These are phyloP conservation scores for Podiceps cristatus DNA, from an alignment of 2,113 vertebrate genomes.

Conservation along the genomic window DNA sequence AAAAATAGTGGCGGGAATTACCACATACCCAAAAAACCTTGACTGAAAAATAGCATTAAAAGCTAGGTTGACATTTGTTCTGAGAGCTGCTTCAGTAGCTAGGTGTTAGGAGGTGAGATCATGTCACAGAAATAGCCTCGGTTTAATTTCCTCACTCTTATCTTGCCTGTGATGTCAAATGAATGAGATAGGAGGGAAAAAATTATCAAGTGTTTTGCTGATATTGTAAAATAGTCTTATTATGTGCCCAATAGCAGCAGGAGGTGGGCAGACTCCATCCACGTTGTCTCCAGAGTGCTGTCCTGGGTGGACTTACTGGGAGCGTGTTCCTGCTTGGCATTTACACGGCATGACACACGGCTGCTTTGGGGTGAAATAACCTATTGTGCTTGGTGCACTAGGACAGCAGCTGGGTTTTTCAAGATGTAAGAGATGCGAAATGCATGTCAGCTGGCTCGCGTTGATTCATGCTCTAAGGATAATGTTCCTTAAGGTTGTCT, in stretches of 20 bases:
- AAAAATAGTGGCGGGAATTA: neutral
- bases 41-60: neutral
- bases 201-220: neutral
- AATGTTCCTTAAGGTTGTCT: slow-evolving; percentile 59
- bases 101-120: neutral
- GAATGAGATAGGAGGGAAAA: neutral
- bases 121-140: slow-evolving; percentile 31
- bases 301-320: neutral
- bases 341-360: neutral
- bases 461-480: slow-evolving; percentile 60
- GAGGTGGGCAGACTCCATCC: neutral
- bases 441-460: slow-evolving; percentile 47
- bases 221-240: neutral
- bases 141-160: slow-evolving; percentile 8
- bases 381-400: neutral
- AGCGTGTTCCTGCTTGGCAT: neutral
- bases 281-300: neutral
- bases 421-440: slow-evolving; percentile 43
- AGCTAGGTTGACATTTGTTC: neutral
- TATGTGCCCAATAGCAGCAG: rapidly evolving
- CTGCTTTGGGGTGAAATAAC: slow-evolving; percentile 37
- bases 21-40: neutral
- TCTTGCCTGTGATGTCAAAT: neutral
- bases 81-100: neutral
- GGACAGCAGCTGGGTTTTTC: slow-evolving; percentile 31